Evolutionary conservation across 2,113 vertebrate genomes (phyloP).

Genomic region (Chauna torquata): DNA sequence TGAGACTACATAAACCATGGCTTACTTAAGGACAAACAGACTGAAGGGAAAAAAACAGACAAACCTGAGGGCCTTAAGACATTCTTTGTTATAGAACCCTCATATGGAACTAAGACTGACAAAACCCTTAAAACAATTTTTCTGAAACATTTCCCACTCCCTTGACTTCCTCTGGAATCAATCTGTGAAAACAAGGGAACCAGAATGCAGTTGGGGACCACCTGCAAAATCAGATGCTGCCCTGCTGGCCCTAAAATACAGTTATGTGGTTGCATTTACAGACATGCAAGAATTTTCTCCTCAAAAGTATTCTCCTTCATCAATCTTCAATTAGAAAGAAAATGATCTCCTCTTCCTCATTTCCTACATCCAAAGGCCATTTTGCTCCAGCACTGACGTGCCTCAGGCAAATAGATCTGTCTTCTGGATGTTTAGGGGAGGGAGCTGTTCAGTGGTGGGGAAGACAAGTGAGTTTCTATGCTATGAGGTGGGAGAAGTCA

Average conservation of each 20-base stretch:
- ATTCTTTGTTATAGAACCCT: neutral
- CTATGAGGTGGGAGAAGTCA: neutral
- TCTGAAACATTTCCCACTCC: neutral
- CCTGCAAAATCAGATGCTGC: neutral
- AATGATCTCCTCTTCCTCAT: neutral
- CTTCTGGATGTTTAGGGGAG: neutral
- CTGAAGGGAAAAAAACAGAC: neutral
- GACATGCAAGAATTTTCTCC: neutral
- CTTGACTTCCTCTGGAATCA: neutral
- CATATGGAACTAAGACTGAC: neutral
- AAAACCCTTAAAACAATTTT: neutral
- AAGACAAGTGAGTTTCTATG: neutral
- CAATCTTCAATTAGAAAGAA: neutral
- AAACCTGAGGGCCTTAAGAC: neutral
- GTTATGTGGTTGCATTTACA: neutral
- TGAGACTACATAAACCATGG: neutral
- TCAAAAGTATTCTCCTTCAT: neutral
- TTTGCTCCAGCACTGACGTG: neutral
- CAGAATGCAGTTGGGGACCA: neutral
- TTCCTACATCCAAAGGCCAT: neutral
- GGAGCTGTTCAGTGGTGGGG: neutral
- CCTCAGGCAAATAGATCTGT: neutral
- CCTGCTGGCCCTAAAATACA: neutral
- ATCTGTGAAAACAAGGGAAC: neutral
- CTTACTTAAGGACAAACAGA: neutral